phyloP scores from a whole-genome alignment of 2,797 vertebrate species.

The Coccyzus lansbergi region DNA sequence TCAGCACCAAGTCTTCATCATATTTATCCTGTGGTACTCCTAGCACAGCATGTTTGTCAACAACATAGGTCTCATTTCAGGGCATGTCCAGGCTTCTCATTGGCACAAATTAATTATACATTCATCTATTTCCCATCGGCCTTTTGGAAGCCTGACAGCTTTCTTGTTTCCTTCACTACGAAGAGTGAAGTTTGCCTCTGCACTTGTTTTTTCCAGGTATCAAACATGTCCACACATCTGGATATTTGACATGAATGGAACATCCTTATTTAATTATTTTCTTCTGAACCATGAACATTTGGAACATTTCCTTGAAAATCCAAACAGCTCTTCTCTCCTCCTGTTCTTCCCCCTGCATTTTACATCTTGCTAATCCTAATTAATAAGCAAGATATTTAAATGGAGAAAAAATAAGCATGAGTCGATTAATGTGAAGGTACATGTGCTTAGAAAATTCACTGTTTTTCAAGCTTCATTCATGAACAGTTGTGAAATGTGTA shows the following conservation, averaged over 20 bases:
- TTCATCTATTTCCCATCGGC: background rate
- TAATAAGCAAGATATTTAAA: background rate
- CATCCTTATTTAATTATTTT: background rate
- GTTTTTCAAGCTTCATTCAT: background rate
- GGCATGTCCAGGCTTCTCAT: background rate
- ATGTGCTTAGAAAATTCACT: background rate
- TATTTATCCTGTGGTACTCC: background rate
- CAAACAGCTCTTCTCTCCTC: background rate
- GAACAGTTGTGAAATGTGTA: background rate
- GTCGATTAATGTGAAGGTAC: background rate
- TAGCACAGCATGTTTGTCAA: background rate
- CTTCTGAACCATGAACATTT: background rate
- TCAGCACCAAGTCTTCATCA: background rate
- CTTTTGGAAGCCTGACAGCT: background rate
- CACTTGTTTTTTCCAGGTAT: background rate
- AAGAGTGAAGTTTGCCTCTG: background rate
- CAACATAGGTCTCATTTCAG: accelerated
- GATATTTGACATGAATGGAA: background rate
- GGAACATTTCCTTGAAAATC: background rate
- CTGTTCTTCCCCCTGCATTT: background rate
- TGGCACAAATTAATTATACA: background rate
- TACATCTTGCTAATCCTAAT: background rate
- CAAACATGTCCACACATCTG: background rate
- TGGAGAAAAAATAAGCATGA: background rate
- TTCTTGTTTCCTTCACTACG: background rate